These are phyloP conservation scores for Aurelia aurita complex sp. Pacific DNA, from an alignment of 30 jellyfish, hydroid and myxozoan genomes.

Conservation along the genomic window DNA sequence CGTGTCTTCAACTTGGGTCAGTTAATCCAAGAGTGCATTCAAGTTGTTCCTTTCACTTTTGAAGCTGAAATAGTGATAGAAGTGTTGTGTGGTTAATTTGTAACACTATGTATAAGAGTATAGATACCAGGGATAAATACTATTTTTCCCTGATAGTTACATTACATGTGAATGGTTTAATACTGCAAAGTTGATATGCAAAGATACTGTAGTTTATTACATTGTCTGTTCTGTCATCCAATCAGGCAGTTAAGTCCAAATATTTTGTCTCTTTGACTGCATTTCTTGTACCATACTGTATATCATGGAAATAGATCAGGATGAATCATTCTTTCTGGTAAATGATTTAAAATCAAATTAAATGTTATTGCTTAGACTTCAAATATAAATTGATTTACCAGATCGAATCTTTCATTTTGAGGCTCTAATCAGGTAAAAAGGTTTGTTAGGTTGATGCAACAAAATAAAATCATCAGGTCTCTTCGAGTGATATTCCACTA, in stretches of 20 bases:
- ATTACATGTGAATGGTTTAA: not conserved
- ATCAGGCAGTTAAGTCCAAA: not conserved
- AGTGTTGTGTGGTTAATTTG: too few relatives aligned
- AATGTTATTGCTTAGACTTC: not conserved
- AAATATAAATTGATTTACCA: too few relatives aligned
- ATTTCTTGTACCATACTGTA: not conserved
- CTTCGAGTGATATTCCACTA: not conserved
- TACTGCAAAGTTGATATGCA: not conserved
- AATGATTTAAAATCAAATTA: not conserved
- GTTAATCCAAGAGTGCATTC: too few relatives aligned
- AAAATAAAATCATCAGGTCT: not conserved
- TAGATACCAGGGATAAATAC: too few relatives aligned
- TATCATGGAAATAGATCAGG: not conserved
- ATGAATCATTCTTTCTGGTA: too few relatives aligned
- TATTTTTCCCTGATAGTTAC: too few relatives aligned
- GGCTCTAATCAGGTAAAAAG: not conserved
- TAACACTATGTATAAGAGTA: too few relatives aligned
- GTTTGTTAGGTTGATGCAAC: not conserved
- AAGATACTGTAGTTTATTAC: not conserved
- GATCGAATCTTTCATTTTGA: not conserved
- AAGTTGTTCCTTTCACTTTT: not conserved
- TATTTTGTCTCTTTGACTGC: not conserved
- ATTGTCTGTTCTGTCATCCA: not conserved
- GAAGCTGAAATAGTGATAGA: not conserved
- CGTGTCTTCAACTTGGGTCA: too few relatives aligned